Evolutionary conservation across 2,888 invertebrate species (phyloP).

Genomic region (Apotomis turbidana): DNA sequence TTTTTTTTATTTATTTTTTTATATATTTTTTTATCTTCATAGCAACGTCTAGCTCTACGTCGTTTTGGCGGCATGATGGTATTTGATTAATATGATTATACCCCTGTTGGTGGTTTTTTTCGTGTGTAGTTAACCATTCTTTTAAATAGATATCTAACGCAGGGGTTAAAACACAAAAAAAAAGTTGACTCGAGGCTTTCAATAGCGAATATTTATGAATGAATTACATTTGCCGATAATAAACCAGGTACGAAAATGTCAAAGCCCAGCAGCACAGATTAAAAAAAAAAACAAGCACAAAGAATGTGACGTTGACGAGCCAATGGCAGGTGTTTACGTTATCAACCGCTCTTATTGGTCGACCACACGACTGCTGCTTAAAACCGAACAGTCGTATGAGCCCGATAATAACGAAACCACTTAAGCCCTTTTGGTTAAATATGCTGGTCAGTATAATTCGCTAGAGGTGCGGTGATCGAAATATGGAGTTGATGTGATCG

Average conservation of each 20-base stretch:
- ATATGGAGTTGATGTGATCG: background rate
- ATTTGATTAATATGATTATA: too few species aligned
- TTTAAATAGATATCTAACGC: too few species aligned
- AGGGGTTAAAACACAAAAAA: too few species aligned
- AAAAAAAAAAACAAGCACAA: conserved; percentile 1
- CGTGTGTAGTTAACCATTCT: too few species aligned
- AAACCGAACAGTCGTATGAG: background rate
- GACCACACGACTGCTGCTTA: background rate
- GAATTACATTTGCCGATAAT: background rate
- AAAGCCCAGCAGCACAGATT: background rate
- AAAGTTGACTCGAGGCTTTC: too few species aligned
- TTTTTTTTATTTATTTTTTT: too few species aligned
- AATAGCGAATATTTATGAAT: too few species aligned
- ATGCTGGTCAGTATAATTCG: background rate
- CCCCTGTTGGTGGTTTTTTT: too few species aligned
- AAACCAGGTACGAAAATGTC: background rate
- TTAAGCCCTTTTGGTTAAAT: background rate
- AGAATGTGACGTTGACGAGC: conserved; percentile 21
- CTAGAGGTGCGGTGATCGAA: background rate
- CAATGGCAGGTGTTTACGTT: conserved; percentile 27
- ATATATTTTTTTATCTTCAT: too few species aligned
- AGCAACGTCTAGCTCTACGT: too few species aligned
- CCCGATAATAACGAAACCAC: background rate
- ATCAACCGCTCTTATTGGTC: conserved; percentile 17
- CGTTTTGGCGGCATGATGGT: too few species aligned